Base-by-base conservation (phyloP, 2,113 vertebrate genomes). In the Lagenorhynchus albirostris region DNA sequence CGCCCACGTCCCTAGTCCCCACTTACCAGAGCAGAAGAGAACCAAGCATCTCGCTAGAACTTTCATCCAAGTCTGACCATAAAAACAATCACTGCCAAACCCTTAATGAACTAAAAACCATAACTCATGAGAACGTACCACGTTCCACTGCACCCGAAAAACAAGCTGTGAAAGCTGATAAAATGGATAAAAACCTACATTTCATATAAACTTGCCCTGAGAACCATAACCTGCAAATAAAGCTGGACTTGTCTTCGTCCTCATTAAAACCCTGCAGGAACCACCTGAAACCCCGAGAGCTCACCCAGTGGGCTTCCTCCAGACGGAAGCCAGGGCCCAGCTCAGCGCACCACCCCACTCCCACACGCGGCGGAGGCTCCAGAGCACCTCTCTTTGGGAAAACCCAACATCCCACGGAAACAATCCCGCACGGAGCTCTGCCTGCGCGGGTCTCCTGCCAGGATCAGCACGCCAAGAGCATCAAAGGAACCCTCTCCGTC, bases 121-220 rank as follows among this genome's bases (percentile, higher is more conserved):
- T 6, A 33, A 7, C 41, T 29, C 10, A n/a, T 29, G 29, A 7
- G n/a, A 41, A 12, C 41, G 1, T 0, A 8, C 47, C 6, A 0
- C 25, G 10, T 21, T 25, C n/a, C 4, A 0, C 58, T 0, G 0
- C 44, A 4, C 1, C 14, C 0, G 5, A 11, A 29, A 29, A 21
- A 18, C 26, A 23, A 7, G 41, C 10, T 1, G 38, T 3, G 18
- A 2, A 3, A 26, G 10, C 36, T 15, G 25, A 26, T 1, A 6
- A 2, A 11, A 2, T 0, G 7, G 14, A 33, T 3, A 26, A 36
- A 73, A 10, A 1, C 47, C 80, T 11, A 1, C 7, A 2, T 0
- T 5, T 14, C n/a, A 4, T 0, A 2, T 3, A 12, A 6, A 44
- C 29, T 0, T 44, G 80, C 17, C 60, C 74, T 23, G 8, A 10